Conservation (phyloP, 2,888 invertebrate genomes). For the Sussaba pulchella region DNA sequence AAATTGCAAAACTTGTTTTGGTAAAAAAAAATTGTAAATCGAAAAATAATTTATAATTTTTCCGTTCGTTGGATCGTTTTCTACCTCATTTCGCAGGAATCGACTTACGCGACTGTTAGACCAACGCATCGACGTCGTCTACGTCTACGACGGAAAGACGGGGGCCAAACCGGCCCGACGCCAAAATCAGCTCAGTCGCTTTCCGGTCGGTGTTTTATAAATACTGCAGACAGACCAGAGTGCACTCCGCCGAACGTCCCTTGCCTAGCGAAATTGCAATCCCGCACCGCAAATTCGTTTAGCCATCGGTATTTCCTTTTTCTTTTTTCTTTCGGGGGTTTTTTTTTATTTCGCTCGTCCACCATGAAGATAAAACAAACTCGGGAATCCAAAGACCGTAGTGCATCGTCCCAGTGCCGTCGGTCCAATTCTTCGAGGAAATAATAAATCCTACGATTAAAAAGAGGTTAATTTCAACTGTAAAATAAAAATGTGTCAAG, state of each 20-base stretch:
- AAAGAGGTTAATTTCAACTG: neutral
- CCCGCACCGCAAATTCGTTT: slow-evolving; percentile 43
- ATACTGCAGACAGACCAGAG: slow-evolving; percentile 82
- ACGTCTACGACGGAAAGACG: slow-evolving; percentile 70
- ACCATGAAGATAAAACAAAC: slow-evolving; percentile 4
- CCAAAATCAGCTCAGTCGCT: slow-evolving; percentile 83
- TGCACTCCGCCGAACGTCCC: slow-evolving; percentile 74
- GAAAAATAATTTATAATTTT: neutral
- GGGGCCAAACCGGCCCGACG: slow-evolving; percentile 81
- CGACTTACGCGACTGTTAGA: slow-evolving; percentile 55
- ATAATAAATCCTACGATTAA: neutral
- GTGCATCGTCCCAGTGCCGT: slow-evolving; percentile 2
- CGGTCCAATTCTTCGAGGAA: neutral
- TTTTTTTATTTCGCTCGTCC: neutral
- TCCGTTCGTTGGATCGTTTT: slow-evolving; percentile 41
- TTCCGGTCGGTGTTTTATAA: slow-evolving; percentile 84
- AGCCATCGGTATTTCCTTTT: neutral
- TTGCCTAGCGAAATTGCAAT: slow-evolving; percentile 61
- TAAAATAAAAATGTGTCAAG: slow-evolving; percentile 3
- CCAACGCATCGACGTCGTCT: slow-evolving; percentile 67
- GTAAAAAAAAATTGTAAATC: neutral
- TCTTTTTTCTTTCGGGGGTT: too few relatives aligned
- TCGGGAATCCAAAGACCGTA: neutral
- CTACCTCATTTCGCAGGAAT: slow-evolving; percentile 58
- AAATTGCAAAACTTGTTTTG: too few relatives aligned